Evolutionary conservation across 2,797 vertebrate species (phyloP), one percentile per base, ranked within the genome.

Genomic region (Sphenopsis melanotis): DNA sequence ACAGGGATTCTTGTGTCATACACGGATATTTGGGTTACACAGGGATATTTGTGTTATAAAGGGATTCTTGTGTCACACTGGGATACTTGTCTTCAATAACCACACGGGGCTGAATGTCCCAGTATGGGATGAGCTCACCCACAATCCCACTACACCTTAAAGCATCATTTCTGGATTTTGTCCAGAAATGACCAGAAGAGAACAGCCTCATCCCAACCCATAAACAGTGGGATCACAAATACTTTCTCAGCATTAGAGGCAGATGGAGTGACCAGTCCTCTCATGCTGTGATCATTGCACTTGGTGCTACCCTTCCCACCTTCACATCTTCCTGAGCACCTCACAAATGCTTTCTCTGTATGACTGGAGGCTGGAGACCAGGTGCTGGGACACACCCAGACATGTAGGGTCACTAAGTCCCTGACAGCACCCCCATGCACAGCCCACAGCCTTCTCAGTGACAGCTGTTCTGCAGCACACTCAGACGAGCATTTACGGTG

Each of bases 391-490:
- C 29, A 34, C 36, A 49, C 22, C 9, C 15, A 41, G 59, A 12
- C 37, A 5, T 0, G 0, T 1, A 17, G 34, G 47, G 52, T 57
- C 56, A 60, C 26, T 26, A 11, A 65, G 34, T 3, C 49, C 34
- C 24, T 57, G 44, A 23, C 81, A 86, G 86, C 68, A 39, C 2
- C 6, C 30, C 27, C 29, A 27, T 34, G 32, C 27, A 55, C 49
- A 69, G 13, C 30, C 44, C 63, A 22, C 1, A 1, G 44, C 16
- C 20, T 34, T 27, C 75, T 39, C 52, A 66, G 66, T 69, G 36
- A 13, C 0, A 1, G 13, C 1, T 84, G 20, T 41, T 32, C 56
- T 71, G 61, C 65, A 16, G 53, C 50, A 6, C 0, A 0, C 34
- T 81, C 72, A 29, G 41, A 46, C 0, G 0, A 42, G 52, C 60